These are phyloP conservation scores for Erebia ligea DNA, from an alignment of 2,888 invertebrate genomes.

Conservation along the genomic window DNA sequence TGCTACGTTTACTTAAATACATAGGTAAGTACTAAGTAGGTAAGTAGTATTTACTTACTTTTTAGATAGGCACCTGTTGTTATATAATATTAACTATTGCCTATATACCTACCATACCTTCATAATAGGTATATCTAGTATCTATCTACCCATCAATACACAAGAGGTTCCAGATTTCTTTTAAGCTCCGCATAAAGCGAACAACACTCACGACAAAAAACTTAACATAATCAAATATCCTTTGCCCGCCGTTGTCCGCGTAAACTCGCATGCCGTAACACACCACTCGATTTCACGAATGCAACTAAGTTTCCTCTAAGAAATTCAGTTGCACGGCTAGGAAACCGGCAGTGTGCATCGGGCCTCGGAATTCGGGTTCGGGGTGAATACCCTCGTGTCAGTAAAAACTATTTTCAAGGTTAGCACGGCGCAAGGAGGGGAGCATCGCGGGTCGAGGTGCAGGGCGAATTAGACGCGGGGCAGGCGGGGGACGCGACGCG, in stretches of 20 bases:
- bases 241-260: conserved; percentile 69
- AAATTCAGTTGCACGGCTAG: conserved; percentile 52
- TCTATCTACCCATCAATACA: background rate
- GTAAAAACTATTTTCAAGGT: conserved; percentile 84
- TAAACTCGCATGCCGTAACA: conserved; percentile 60
- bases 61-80: too few relatives aligned
- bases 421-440: conserved; percentile 75
- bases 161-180: conserved; percentile 31
- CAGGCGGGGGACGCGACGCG: conserved; percentile 62
- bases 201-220: conserved; percentile 72
- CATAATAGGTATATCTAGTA: too few relatives aligned
- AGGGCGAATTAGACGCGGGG: conserved; percentile 75
- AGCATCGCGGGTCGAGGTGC: conserved; percentile 65
- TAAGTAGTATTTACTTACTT: too few relatives aligned
- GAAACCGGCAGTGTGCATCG: conserved; percentile 69
- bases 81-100: too few relatives aligned
- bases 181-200: conserved; percentile 49
- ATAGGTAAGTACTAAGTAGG: too few relatives aligned
- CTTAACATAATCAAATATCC: conserved; percentile 72
- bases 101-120: background rate
- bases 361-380: conserved; percentile 78
- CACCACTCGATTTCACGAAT: conserved; percentile 54
- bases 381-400: conserved; percentile 82
- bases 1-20: too few relatives aligned
- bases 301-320: conserved; percentile 58